Base-by-base conservation (phyloP, 2,797 vertebrate species). In the Tamandua tetradactyla region DNA sequence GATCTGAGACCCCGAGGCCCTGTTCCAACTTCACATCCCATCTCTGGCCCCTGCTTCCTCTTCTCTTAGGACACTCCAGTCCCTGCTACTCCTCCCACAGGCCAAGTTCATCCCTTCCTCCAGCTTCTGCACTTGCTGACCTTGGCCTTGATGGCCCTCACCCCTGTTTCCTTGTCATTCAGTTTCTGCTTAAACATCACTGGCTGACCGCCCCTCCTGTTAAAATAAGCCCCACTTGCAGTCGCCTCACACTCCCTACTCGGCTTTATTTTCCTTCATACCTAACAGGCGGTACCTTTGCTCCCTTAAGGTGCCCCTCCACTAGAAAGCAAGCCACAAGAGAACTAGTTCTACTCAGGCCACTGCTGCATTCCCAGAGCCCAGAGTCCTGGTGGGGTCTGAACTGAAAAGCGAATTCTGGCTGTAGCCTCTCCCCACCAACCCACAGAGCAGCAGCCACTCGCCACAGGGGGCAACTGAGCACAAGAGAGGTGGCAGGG, bases 401-500 rank as follows among this genome's bases (percentile, higher is more conserved):
- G n/a, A n/a, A n/a, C n/a, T n/a, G n/a, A n/a, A n/a, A n/a, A 5
- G 37, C 4, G 62, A 17, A 76, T 7, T 18, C 37, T 15, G 25
- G 32, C 37, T 0, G 7, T 35, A 62, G 55, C 3, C 6, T 4
- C 55, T 55, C 55, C 55, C 6, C 7, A 55, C 20, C 55, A 55
- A 55, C 55, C 55, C 7, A 22, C 18, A 55, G 20, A 14, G 20
- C 8, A 13, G 47, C 6, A 17, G 27, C 71, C 20, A 14, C 0
- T 4, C 2, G 55, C 30, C 55, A 47, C 71, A 8, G n/a, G 30
- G 8, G n/a, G 74, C 7, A 47, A 27, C 55, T 0, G 10, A 10
- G 15, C 14, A 7, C 69, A 0, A 0, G 44, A 66, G 40, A 20
- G 0, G 3, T 0, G 4, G 59, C 0, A 0, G 0, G 0, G 6